Conservation (phyloP, 2,113 vertebrate species). For the Chunga burmeisteri region DNA sequence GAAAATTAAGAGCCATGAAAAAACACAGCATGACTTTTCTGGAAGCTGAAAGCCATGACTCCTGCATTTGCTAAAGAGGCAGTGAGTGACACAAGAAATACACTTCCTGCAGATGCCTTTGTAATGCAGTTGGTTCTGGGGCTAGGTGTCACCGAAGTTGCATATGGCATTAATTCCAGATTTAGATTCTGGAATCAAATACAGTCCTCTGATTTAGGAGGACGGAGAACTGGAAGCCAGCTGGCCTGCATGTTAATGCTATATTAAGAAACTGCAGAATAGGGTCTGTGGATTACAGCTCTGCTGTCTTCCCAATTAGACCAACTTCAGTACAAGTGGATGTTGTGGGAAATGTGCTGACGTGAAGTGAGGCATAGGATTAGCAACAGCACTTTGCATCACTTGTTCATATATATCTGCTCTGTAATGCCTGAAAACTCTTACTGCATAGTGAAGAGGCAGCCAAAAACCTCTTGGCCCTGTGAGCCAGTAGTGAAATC, state of each 20-base stretch:
- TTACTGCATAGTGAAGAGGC: background rate
- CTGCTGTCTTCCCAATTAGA: background rate
- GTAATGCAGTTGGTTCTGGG: background rate
- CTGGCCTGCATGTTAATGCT: background rate
- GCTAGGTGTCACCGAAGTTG: background rate
- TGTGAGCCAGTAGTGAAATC: background rate
- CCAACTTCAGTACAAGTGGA: background rate
- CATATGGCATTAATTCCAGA: background rate
- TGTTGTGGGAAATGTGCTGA: background rate
- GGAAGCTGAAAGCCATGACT: background rate
- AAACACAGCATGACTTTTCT: background rate
- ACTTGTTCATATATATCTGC: background rate
- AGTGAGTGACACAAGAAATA: background rate
- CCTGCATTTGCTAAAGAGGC: background rate
- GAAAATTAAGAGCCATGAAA: background rate
- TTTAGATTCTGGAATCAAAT: background rate
- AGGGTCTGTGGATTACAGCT: background rate
- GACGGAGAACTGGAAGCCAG: background rate
- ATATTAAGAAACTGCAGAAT: background rate
- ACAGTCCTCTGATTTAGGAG: background rate
- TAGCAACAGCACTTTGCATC: background rate
- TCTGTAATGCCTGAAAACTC: background rate
- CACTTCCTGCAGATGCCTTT: background rate
- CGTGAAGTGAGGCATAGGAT: background rate
- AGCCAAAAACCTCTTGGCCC: background rate